These are phyloP conservation scores for Bombyx huttoni DNA, from an alignment of 2,888 invertebrate species.

Conservation along the genomic window DNA sequence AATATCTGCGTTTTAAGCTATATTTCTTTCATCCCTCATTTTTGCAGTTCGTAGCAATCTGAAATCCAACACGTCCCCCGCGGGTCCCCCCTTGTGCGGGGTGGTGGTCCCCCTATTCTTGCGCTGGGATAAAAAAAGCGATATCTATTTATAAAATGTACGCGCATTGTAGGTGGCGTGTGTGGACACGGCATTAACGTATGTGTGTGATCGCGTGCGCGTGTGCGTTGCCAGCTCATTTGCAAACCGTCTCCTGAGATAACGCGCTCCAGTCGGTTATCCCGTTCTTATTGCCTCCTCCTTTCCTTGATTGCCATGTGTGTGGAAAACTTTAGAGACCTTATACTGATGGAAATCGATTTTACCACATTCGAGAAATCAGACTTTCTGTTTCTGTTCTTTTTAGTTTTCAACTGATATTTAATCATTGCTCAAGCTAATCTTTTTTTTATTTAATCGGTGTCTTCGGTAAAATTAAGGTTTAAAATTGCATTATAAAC, in stretches of 20 bases:
- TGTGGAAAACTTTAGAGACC: conserved; percentile 60
- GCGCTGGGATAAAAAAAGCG: conserved; percentile 71
- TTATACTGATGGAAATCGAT: conserved; percentile 58
- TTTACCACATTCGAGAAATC: conserved; percentile 31
- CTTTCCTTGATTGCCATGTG: conserved; percentile 65
- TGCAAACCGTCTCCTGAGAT: conserved; percentile 72
- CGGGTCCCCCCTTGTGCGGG: conserved; percentile 50
- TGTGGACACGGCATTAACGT: conserved; percentile 56
- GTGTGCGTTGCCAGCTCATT: conserved; percentile 64
- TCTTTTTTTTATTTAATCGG: too few species aligned
- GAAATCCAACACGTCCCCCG: conserved; percentile 73
- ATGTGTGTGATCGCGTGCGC: conserved; percentile 23
- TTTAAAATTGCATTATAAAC: too few species aligned
- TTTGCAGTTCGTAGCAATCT: conserved; percentile 75
- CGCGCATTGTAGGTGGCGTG: conserved; percentile 51
- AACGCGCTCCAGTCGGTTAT: conserved; percentile 68
- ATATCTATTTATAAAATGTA: conserved; percentile 73
- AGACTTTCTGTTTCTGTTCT: not conserved
- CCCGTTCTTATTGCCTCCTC: conserved; percentile 69
- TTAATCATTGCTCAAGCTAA: too few species aligned
- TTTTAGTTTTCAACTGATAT: not conserved
- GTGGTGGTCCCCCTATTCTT: conserved; percentile 65
- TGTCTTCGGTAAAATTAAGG: too few species aligned
- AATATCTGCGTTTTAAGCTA: conserved; percentile 75
- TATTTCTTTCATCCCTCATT: conserved; percentile 75